A percentile compares a stretch with the other conserved stretches of the same genome.
Conservation (phyloP, 2,797 vertebrate genomes). For the Tolypeutes matacus region DNA sequence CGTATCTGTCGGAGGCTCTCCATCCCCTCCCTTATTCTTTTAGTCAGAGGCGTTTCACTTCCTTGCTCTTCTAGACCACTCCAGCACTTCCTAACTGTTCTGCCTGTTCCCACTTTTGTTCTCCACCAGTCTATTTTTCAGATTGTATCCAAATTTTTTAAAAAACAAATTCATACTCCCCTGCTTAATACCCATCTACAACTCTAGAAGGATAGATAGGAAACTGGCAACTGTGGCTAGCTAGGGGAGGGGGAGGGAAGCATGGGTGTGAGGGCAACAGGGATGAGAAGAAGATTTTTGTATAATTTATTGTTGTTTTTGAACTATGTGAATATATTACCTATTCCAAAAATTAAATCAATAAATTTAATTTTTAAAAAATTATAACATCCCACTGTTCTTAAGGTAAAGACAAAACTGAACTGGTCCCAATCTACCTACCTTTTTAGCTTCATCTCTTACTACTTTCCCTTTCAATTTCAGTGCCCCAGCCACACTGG, state of each 20-base stretch:
- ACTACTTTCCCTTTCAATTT: neutral
- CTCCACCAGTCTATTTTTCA: neutral
- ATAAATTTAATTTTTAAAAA: constrained; percentile 43
- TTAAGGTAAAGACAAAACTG: neutral
- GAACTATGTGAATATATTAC: neutral
- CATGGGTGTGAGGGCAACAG: neutral
- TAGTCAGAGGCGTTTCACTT: neutral
- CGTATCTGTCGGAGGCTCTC: neutral
- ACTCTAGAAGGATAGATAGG: neutral
- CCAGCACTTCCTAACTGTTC: neutral
- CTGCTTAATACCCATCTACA: neutral
- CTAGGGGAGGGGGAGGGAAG: neutral
- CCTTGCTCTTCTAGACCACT: neutral
- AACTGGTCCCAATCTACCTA: neutral
- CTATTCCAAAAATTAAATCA: neutral
- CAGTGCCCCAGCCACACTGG: neutral
- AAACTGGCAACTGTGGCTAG: constrained; percentile 7
- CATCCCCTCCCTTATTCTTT: neutral
- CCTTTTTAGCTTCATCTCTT: neutral
- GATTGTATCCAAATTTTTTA: neutral
- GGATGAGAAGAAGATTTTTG: neutral
- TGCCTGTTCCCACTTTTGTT: neutral
- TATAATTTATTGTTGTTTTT: neutral
- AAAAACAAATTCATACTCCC: neutral
- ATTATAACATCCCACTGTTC: neutral